These are phyloP conservation scores for Urosaurus nigricauda DNA, from an alignment of 2,797 vertebrate genomes.

Conservation along the genomic window DNA sequence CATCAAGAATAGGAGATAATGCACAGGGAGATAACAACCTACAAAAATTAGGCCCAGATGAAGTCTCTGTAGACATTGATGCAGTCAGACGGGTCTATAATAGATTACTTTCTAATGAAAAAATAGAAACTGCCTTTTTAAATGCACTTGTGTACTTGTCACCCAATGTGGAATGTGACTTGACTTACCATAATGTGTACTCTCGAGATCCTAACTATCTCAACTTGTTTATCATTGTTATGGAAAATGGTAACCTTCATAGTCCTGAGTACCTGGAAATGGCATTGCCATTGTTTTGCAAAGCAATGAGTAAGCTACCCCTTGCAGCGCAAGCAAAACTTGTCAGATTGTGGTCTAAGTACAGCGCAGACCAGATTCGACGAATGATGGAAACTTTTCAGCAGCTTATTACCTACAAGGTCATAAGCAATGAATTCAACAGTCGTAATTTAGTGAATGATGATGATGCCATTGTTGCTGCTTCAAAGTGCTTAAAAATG, in stretches of 20 bases:
- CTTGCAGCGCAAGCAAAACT: conserved; percentile 90
- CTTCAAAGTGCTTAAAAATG: conserved; percentile 96
- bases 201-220: conserved; percentile 94
- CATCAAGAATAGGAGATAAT: conserved; percentile 83
- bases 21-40: conserved; percentile 82
- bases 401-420: conserved; percentile 97
- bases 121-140: conserved; percentile 93
- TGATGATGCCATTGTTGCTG: conserved; percentile 94
- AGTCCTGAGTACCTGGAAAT: conserved; percentile 98
- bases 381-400: conserved; percentile 98
- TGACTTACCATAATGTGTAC: conserved; percentile 96
- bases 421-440: conserved; percentile 96
- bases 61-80: conserved; percentile 91
- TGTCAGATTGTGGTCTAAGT: conserved; percentile 91
- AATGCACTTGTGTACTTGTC: conserved; percentile 96
- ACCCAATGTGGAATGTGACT: conserved; percentile 96
- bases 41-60: conserved; percentile 81
- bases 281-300: conserved; percentile 95
- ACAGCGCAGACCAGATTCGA: conserved; percentile 87
- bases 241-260: conserved; percentile 98
- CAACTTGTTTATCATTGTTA: conserved; percentile 95
- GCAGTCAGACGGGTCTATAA: conserved; percentile 93
- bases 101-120: conserved; percentile 90
- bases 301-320: conserved; percentile 97
- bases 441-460: conserved; percentile 93